Evolutionary conservation across 2,888 invertebrate species (phyloP).

Genomic region (Cephalotes varians): DNA sequence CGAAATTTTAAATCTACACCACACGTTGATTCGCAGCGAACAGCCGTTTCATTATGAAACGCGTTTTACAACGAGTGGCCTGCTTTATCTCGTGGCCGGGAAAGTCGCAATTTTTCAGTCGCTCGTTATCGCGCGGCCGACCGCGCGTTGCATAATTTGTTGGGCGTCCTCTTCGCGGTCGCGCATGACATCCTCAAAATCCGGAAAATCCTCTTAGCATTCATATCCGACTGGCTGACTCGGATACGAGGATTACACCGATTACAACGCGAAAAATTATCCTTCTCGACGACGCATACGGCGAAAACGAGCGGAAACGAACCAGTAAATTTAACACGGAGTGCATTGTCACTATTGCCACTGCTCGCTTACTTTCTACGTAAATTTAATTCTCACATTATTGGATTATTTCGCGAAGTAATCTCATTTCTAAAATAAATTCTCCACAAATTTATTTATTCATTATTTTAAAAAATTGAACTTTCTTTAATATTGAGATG

Average conservation of each 20-base stretch:
- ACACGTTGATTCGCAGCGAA: slow-evolving; percentile 34
- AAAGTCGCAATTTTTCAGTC: slow-evolving; percentile 62
- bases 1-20: not conserved
- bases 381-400: not conserved
- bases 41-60: slow-evolving; percentile 45
- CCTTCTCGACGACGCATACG: slow-evolving; percentile 36
- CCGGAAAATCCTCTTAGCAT: slow-evolving; percentile 59
- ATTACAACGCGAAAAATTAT: slow-evolving; percentile 51
- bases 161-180: slow-evolving; percentile 52
- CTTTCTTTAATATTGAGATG: not conserved
- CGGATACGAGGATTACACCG: slow-evolving; percentile 51
- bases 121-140: slow-evolving; percentile 59
- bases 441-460: not conserved
- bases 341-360: not conserved
- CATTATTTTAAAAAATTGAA: not conserved
- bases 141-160: slow-evolving; percentile 57
- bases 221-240: slow-evolving; percentile 49
- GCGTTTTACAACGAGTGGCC: slow-evolving; percentile 28
- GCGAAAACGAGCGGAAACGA: slow-evolving; percentile 37
- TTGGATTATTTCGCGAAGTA: slow-evolving; percentile 4
- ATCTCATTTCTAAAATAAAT: not conserved
- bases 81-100: slow-evolving; percentile 50
- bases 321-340: slow-evolving; percentile 23
- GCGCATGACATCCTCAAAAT: slow-evolving; percentile 52
- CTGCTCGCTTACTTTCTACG: not conserved